phyloP scores from a whole-genome alignment of 1,140 invertebrate species.

The Penaeus indicus region DNA sequence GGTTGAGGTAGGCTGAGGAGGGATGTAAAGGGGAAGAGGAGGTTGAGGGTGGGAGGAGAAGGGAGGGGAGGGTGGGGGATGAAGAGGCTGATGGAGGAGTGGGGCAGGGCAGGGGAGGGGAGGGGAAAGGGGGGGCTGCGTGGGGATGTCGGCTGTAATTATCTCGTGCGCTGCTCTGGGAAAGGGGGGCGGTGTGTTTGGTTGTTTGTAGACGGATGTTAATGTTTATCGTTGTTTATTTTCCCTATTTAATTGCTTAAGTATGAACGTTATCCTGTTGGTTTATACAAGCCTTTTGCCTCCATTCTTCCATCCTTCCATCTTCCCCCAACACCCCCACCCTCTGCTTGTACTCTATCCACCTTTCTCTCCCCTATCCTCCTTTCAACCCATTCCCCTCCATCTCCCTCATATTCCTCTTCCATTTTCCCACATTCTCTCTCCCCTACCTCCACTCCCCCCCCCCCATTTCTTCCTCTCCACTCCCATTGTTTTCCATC shows the following conservation, averaged over 20 bases:
- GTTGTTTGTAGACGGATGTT: neutral
- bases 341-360: too few relatives aligned
- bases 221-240: too few relatives aligned
- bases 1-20: neutral
- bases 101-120: neutral
- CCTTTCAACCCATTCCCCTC: neutral
- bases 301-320: neutral
- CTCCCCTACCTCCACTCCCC: neutral
- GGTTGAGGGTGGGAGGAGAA: neutral
- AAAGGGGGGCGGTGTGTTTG: neutral
- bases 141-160: neutral
- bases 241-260: too few relatives aligned
- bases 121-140: neutral
- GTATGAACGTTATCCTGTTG: too few relatives aligned
- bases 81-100: neutral
- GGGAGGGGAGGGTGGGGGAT: neutral
- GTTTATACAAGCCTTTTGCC: too few relatives aligned
- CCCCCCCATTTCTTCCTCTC: neutral
- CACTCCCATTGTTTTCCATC: too few relatives aligned
- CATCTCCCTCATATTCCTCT: neutral
- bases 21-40: neutral
- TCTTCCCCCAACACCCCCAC: neutral
- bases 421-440: too few relatives aligned
- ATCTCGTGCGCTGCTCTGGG: neutral
- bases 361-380: too few relatives aligned